These are phyloP conservation scores for Pocillopora meandrina DNA, from an alignment of 92 coral and sea anemone genomes.

Conservation along the genomic window DNA sequence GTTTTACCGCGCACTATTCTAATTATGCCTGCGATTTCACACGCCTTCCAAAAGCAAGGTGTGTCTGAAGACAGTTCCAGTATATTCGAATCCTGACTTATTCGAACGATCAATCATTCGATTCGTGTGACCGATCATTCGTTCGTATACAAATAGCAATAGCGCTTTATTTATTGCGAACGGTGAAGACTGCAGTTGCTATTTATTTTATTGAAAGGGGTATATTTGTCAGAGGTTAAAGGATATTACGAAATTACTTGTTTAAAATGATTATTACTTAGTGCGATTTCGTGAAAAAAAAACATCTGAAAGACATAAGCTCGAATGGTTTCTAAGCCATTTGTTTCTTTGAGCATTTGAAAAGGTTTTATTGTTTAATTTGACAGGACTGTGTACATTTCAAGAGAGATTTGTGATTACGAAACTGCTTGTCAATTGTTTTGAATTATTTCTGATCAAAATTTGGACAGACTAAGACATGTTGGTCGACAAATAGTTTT, in stretches of 20 bases:
- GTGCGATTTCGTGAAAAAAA: background rate
- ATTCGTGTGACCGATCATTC: background rate
- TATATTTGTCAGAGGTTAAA: constrained; percentile 10
- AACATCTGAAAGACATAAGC: background rate
- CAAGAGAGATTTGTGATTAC: background rate
- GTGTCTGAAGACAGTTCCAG: constrained; percentile 26
- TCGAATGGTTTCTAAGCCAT: constrained; percentile 4
- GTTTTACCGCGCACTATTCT: constrained; percentile 28
- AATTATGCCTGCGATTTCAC: constrained; percentile 53
- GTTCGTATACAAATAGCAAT: background rate
- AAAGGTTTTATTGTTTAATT: constrained; percentile 22
- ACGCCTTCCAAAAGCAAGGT: constrained; percentile 39
- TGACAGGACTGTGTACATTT: background rate
- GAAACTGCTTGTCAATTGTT: background rate
- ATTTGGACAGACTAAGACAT: no score
- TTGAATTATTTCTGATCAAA: no score
- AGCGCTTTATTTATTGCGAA: constrained; percentile 9
- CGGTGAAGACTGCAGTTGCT: background rate
- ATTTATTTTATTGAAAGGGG: constrained; percentile 28
- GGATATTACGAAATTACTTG: constrained; percentile 4
- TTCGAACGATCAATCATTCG: background rate
- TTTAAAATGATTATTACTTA: background rate
- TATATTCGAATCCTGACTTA: constrained; percentile 5
- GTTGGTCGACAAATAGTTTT: no score
- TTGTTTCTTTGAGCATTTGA: constrained; percentile 17